Base-by-base conservation (phyloP, 2,113 vertebrate genomes). In the Corythornis madagascariensis region DNA sequence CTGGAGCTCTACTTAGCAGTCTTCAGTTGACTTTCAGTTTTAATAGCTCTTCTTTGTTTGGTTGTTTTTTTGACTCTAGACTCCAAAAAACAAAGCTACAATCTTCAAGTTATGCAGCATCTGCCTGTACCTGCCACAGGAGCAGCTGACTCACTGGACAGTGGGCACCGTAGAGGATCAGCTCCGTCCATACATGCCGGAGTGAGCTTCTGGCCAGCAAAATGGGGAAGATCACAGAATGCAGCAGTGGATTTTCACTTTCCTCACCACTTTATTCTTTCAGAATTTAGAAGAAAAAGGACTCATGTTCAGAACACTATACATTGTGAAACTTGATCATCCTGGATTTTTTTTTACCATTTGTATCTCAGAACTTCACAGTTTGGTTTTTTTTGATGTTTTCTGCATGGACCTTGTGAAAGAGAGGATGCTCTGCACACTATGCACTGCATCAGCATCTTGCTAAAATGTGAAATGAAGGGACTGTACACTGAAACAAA, bases 41-140 rank as follows among this genome's bases (percentile, higher is more conserved):
- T 93, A 87, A 90, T 57, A 40, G 13, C 6, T 76, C 43, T 73
- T 69, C 17, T 87, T 71, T 85, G 78, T 71, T 85, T 74, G 5
- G 35, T 86, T 82, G 10, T 38, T 76, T 82, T 18, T 84, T 90
- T 69, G 59, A 31, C 76, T 95, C 50, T 96, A 99, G 99, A 99
- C 99, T 99, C 98, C 99, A 98, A 99, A 99, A 98, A 99, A 98
- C 97, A 99, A 99, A 99, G 98, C 99, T 97, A 99, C 99, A 97
- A 98, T 99, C 98, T 99, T 99, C 98, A 99, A 99, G 98, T 98
- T 99, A 98, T 99, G 99, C 98, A 99, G 99, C 98, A 98, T 99
- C 97, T 99, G 99, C 98, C 98, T 99, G 96, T 99, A 99, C 98
- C 98, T 99, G 98, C 99, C 99, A 90, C 99, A 99, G 98, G 99